Evolutionary conservation across 2,797 vertebrate genomes (phyloP), one percentile per base, ranked within the genome.

Genomic region (Lophotriccus pileatus): DNA sequence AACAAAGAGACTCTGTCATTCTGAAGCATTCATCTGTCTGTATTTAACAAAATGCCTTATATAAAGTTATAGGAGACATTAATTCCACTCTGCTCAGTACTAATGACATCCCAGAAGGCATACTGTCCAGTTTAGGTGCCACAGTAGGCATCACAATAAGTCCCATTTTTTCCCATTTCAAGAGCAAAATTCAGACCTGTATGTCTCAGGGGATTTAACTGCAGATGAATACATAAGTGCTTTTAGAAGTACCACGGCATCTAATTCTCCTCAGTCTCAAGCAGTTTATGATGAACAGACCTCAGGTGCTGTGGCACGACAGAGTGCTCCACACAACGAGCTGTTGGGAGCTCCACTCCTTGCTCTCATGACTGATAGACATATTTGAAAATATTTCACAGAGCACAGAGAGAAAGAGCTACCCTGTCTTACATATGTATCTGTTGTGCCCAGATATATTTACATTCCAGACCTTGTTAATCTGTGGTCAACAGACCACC

Each of bases 1-100:
- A 86, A 94, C 82, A 93, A 89, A 94, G 66, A 44, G 30, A 52
- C 43, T 76, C 74, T 59, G 75, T 84, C 69, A 87, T 12, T 47
- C 55, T 53, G 87, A 92, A 86, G 76, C 63, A 74, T 59, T 94
- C 60, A 70, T 49, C 76, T 79, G 69, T 9, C 69, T 73, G 62
- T 32, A 66, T 59, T 72, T 55, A 91, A 86, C 46, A 78, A 49
- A 95, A 90, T 86, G 55, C 28, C 34, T 86, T 59, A 74, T 18
- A 74, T 56, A 60, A 91, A 85, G 34, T 67, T 92, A 73, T 66
- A 32, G 77, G 52, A 79, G 78, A 78, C 18, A 62, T 86, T 84
- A 82, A 86, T 93, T 79, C 69, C 76, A 55, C n/a, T 87, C 49
- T 80, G 52, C 32, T 91, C 87, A 68, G 56, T 50, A 53, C n/a